Evolutionary conservation across 2,797 vertebrate species (phyloP).

Genomic region (Falco rusticolus): DNA sequence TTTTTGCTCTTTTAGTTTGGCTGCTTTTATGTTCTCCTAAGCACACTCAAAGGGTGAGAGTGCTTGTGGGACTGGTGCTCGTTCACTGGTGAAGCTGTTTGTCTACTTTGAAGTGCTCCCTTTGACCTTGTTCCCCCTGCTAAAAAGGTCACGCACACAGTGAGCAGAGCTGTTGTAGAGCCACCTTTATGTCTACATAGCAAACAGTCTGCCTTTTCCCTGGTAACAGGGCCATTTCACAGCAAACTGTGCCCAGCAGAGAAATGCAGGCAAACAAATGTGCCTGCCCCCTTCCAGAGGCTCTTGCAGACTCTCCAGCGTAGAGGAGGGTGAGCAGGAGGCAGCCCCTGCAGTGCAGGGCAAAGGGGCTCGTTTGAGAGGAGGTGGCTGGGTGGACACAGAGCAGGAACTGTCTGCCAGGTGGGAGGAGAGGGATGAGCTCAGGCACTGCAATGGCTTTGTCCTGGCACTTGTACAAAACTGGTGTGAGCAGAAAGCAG

Average conservation of each 20-base stretch:
- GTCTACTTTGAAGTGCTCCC: neutral
- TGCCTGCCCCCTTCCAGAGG: neutral
- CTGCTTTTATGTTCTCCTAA: neutral
- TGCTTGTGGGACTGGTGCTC: neutral
- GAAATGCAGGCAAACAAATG: neutral
- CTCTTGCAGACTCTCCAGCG: neutral
- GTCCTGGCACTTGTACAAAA: neutral
- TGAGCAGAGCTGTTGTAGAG: neutral
- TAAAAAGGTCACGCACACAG: accelerated
- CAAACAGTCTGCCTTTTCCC: neutral
- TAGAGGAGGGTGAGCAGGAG: neutral
- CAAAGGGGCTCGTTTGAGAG: neutral
- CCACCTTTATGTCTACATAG: neutral
- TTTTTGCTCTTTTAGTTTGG: neutral
- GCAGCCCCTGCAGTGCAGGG: neutral
- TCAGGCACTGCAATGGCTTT: neutral
- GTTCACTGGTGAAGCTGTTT: neutral
- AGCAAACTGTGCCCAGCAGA: neutral
- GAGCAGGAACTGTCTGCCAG: neutral
- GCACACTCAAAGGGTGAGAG: neutral
- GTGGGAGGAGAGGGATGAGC: neutral
- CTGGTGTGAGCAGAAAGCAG: neutral
- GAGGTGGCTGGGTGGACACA: neutral
- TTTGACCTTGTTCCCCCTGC: neutral
- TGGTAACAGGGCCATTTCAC: neutral